Percentiles rank a stretch among this genome's conserved stretches.
Conservation (phyloP, 2,888 invertebrate genomes). For the Tuberolachnus salignus region DNA sequence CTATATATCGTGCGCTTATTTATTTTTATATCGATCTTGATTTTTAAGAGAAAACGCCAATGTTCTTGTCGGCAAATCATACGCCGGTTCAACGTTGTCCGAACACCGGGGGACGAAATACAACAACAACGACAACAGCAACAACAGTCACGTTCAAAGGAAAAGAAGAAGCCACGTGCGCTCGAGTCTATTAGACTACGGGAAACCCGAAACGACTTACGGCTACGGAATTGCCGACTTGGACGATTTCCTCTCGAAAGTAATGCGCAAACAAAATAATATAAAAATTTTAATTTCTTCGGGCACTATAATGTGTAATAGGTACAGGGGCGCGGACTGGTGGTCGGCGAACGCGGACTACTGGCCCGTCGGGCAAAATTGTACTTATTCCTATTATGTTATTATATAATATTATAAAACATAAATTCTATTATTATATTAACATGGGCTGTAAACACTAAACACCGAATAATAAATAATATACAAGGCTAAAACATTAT, state of each 20-base stretch:
- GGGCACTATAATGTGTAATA: no score
- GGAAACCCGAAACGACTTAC: constrained; percentile 2
- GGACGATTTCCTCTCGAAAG: constrained; percentile 78
- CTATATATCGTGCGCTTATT: no score
- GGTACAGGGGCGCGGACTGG: no score
- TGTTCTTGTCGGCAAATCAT: constrained; percentile 10
- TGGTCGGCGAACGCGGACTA: no score
- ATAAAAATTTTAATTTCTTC: no score
- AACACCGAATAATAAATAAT: no score
- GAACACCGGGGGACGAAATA: constrained; percentile 6
- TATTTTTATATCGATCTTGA: neutral
- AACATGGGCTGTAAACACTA: no score
- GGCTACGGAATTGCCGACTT: constrained; percentile 83
- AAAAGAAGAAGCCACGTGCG: constrained; percentile 6
- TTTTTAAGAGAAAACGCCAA: neutral
- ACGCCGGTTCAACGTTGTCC: constrained; percentile 2
- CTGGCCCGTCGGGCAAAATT: no score
- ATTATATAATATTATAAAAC: no score
- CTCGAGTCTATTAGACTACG: constrained; percentile 31
- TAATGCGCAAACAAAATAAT: constrained; percentile 61
- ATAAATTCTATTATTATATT: no score
- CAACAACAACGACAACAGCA: neutral
- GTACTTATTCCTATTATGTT: no score
- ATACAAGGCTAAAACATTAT: no score
- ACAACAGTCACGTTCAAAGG: constrained; percentile 6